A percentile compares a stretch with the other conserved stretches of the same genome.
Evolutionary conservation across 2,797 vertebrate species (phyloP).

Genomic region (Sebastolobus alascanus): DNA sequence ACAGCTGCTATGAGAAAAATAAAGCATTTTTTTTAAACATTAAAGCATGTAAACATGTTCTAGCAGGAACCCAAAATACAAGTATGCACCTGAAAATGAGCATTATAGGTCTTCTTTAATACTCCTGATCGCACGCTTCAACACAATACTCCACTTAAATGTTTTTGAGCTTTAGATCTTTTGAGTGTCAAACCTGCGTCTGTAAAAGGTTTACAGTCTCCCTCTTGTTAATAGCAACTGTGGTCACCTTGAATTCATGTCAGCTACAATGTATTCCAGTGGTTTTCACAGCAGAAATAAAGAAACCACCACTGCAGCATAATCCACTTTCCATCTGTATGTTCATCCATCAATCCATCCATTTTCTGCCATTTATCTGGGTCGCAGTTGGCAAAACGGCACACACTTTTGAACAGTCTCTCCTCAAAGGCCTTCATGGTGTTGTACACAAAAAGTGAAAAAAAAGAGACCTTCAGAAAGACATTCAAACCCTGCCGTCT

Average conservation of each 20-base stretch:
- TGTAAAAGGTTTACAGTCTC: not conserved
- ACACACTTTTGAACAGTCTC: no score
- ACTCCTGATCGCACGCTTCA: no score
- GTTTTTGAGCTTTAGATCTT: not conserved
- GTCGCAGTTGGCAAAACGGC: not conserved
- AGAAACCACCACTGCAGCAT: not conserved
- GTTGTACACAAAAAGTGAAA: not conserved
- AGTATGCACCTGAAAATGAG: rapidly evolving
- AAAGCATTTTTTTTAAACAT: no score
- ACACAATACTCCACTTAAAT: not conserved
- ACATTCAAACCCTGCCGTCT: not conserved
- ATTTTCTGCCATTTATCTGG: not conserved
- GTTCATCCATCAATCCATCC: not conserved
- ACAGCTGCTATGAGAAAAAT: no score
- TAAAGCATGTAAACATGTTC: no score
- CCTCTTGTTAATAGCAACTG: not conserved
- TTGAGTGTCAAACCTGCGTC: not conserved
- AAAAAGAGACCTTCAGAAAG: not conserved
- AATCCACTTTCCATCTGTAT: not conserved
- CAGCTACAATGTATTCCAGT: not conserved
- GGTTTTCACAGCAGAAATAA: not conserved
- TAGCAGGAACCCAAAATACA: no score
- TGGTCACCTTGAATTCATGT: not conserved
- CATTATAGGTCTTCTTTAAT: rapidly evolving
- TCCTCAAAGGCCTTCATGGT: not conserved